phyloP scores from a whole-genome alignment of 92 coral and sea anemone genomes.

The Palythoa heliodiscus region DNA sequence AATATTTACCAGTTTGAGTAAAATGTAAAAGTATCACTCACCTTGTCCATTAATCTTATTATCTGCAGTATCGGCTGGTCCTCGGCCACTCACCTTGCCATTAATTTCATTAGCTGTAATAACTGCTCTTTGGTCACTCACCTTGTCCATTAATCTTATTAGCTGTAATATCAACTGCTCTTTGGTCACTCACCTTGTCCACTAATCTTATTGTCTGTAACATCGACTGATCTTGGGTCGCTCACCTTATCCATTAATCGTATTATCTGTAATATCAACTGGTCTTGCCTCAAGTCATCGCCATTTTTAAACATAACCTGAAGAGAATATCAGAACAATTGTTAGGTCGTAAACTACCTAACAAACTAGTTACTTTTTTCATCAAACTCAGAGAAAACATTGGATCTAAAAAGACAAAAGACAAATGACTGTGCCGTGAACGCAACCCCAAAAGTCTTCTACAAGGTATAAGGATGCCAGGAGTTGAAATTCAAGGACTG shows the following conservation, averaged over 20 bases:
- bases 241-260: conserved; percentile 94
- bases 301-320: conserved; percentile 95
- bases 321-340: not conserved
- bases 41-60: conserved; percentile 82
- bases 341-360: too few species aligned
- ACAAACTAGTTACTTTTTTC: not conserved
- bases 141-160: too few species aligned
- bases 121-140: not conserved
- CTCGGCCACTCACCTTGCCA: conserved; percentile 60
- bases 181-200: conserved; percentile 71
- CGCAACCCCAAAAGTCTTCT: too few species aligned
- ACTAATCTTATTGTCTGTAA: too few species aligned
- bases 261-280: conserved; percentile 91
- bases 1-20: too few species aligned
- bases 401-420: too few species aligned
- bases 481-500: too few species aligned
- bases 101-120: conserved; percentile 86
- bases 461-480: too few species aligned
- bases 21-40: too few species aligned
- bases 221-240: not conserved
- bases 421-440: too few species aligned
- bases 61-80: conserved; percentile 95
- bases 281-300: conserved; percentile 96
- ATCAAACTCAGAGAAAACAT: not conserved
- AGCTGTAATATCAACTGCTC: too few species aligned